Evolutionary conservation across 2,113 vertebrate genomes (phyloP), one percentile per base, ranked within the genome.

Genomic region (Trachemys scripta): DNA sequence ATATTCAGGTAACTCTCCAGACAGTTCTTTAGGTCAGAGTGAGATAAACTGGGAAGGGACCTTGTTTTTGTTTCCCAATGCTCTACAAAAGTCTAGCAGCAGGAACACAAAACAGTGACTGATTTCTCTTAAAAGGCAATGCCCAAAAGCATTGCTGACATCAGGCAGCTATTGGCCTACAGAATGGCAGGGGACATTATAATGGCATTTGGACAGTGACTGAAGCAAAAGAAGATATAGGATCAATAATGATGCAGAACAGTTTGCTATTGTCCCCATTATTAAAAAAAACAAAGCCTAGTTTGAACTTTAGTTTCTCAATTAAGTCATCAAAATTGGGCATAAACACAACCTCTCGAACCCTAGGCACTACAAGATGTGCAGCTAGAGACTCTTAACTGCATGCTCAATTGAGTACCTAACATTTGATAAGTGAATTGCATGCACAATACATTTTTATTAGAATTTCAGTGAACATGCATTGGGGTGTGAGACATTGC

Each of bases 381-480:
- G 20, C 24, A 89, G 87, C 31, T 83, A 82, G 95, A 96, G 82
- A 86, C 54, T 80, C 13, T 19, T 87, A 94, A 57, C 25, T 86
- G 50, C 56, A 86, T 0, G 8, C 53, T 2, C 51, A 86, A 17
- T 56, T 84, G 94, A 31, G 80, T 82, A 94, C 10, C 51, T 95
- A 91, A 95, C 35, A 57, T 0, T 5, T n/a, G 56, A 1, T 82
- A 92, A 97, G 86, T 14, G 65, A 96, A 94, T 92, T 96, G 94
- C 76, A 95, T 13, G 45, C 9, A 76, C 82, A 95, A 19, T 95
- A 88, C 89, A 65, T 90, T 94, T 92, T 78, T 94, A 94, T 92
- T 92, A 90, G 62, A 62, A 84, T 89, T 96, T 93, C 85, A 92
- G 56, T 76, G 93, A 89, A n/a, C 0, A 1, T 27, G 27, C 24